These are phyloP conservation scores for Dipodomys ordii DNA, from an alignment of 2,113 vertebrate genomes.

Conservation along the genomic window DNA sequence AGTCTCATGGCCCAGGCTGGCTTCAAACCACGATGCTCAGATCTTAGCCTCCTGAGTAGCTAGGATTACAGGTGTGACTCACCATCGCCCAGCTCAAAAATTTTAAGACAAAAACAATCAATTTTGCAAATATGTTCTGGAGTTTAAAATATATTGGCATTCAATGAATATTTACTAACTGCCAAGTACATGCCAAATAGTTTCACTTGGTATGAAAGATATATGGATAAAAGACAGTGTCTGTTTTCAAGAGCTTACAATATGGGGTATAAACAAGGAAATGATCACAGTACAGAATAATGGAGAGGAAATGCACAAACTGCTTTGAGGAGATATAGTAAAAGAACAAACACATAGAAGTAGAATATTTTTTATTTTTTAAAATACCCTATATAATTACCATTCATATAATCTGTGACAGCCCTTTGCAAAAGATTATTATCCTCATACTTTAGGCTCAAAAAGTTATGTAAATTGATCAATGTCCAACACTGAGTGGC, in stretches of 20 bases:
- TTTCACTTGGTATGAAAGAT: neutral
- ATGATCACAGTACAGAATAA: neutral
- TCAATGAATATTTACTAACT: conserved; percentile 20
- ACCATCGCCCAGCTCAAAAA: too few species aligned
- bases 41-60: too few species aligned
- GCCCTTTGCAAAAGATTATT: neutral
- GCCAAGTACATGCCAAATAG: neutral
- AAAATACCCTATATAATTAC: neutral
- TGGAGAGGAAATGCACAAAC: neutral
- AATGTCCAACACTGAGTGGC: neutral
- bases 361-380: neutral
- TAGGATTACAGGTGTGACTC: too few species aligned
- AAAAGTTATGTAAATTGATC: neutral
- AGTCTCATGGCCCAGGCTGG: too few species aligned
- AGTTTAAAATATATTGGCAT: neutral
- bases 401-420: neutral
- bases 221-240: neutral
- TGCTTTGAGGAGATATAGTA: neutral
- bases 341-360: neutral
- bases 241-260: neutral
- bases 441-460: neutral
- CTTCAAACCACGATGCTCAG: too few species aligned
- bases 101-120: neutral
- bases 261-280: neutral
- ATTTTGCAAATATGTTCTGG: conserved; percentile 5